Evolutionary conservation across 2,797 vertebrate species (phyloP), one percentile per base, ranked within the genome.

Genomic region (Scomberomorus guttatus): DNA sequence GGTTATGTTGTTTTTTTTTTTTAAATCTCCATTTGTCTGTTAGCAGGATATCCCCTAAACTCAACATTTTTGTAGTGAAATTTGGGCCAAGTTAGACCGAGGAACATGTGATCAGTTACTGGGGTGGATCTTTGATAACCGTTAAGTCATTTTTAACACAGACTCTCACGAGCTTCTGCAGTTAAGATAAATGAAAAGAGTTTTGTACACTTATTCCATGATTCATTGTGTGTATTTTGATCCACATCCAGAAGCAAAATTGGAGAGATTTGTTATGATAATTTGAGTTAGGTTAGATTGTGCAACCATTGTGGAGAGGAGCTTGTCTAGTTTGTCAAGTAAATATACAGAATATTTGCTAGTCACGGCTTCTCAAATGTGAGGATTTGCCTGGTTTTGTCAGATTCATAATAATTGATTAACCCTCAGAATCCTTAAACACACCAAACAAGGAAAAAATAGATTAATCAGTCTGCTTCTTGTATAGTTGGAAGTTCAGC

Each of bases 21-120:
- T 66, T 18, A 48, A 48, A 1, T 1, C 55, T 39, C 7, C 12
- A 6, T 29, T 14, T n/a, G 57, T 46, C 20, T 57, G 20, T 9
- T 25, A 1, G 60, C 20, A 27, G 25, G 20, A 32, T 20, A 11
- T 65, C 17, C 10, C 20, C 14, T 20, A 55, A 11, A 8, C 25
- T 24, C 9, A 5, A 15, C 20, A 2, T 25, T 24, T 22, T 51
- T 57, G 3, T n/a, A 17, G 4, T 13, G 22, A 37, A 9, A 22
- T 18, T 22, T 56, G 10, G 32, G 48, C 56, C 57, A 8, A 22
- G 17, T 15, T 3, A 3, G 9, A 20, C n/a, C 44, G 7, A 20
- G 15, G 8, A 50, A n/a, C 48, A 32, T 48, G 20, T 22, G 44
- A 67, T 74, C 42, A 54, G 52, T 60, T 18, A 34, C 24, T 72